A percentile compares a stretch with the other conserved stretches of the same genome.
Conservation (phyloP, 1,140 invertebrate genomes). For the Leptonema lineaticorne region DNA sequence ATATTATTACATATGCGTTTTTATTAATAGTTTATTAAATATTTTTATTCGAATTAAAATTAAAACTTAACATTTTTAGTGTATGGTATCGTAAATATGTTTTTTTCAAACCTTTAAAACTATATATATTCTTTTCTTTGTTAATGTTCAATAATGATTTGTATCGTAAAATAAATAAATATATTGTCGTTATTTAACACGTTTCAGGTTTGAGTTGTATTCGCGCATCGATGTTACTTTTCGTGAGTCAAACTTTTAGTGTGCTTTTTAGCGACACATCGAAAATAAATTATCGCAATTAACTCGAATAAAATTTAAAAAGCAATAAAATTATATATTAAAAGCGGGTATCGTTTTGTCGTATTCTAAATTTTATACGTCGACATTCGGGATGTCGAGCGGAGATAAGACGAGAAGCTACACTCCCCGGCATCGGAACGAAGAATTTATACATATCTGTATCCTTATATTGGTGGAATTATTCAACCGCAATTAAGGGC, state of each 20-base stretch:
- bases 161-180: neutral
- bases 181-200: neutral
- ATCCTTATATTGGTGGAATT: slow-evolving; percentile 8
- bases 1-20: too few species aligned
- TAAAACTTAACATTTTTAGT: too few species aligned
- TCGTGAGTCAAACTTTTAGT: neutral
- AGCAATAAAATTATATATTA: neutral
- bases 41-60: too few species aligned
- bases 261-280: too few species aligned
- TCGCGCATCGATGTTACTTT: neutral
- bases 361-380: neutral
- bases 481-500: slow-evolving; percentile 30
- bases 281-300: neutral
- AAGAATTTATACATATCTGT: too few species aligned
- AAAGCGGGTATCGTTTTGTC: neutral
- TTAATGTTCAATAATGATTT: too few species aligned
- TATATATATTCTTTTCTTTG: too few species aligned
- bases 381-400: neutral
- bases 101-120: too few species aligned
- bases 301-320: neutral
- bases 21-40: too few species aligned
- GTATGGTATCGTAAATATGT: too few species aligned
- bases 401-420: too few species aligned
- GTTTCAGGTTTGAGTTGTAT: neutral
- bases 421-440: too few species aligned